These are phyloP conservation scores for Teleiodes luculella DNA, from an alignment of 2,888 invertebrate genomes.

Conservation along the genomic window DNA sequence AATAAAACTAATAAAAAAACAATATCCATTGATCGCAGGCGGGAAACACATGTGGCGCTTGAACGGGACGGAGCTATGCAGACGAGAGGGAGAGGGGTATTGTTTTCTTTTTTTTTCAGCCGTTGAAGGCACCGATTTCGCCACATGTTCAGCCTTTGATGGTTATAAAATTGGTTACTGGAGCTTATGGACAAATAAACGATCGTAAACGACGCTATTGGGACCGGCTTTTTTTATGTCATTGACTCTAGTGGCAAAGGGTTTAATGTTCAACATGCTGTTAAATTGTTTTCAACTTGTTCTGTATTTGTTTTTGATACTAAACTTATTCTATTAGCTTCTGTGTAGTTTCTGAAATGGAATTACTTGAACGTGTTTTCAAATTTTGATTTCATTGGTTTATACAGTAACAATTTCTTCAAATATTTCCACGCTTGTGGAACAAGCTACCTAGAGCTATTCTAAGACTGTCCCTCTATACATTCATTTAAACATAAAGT, in stretches of 20 bases:
- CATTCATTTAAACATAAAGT: no score
- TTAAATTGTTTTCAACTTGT: not conserved
- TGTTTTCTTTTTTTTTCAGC: constrained; percentile 40
- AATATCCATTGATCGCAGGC: constrained; percentile 60
- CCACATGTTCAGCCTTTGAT: constrained; percentile 53
- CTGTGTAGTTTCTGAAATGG: no score
- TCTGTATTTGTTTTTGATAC: not conserved
- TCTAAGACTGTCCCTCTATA: no score
- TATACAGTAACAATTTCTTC: no score
- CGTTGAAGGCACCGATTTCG: constrained; percentile 57
- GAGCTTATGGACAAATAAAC: constrained; percentile 28
- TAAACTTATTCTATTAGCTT: not conserved
- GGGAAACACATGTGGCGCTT: constrained; percentile 56
- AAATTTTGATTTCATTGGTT: no score
- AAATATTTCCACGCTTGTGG: no score
- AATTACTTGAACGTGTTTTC: no score
- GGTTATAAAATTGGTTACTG: constrained; percentile 44
- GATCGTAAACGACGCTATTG: constrained; percentile 18
- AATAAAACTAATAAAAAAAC: constrained; percentile 45
- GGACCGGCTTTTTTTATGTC: constrained; percentile 18
- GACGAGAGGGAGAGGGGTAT: constrained; percentile 32
- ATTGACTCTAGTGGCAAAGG: constrained; percentile 20
- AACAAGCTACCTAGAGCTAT: no score
- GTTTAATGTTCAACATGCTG: constrained; percentile 1
- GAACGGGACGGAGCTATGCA: constrained; percentile 42